Percentiles rank a stretch among this genome's conserved stretches.
Evolutionary conservation across 2,113 vertebrate species (phyloP).

Genomic region (Entelurus aequoreus): DNA sequence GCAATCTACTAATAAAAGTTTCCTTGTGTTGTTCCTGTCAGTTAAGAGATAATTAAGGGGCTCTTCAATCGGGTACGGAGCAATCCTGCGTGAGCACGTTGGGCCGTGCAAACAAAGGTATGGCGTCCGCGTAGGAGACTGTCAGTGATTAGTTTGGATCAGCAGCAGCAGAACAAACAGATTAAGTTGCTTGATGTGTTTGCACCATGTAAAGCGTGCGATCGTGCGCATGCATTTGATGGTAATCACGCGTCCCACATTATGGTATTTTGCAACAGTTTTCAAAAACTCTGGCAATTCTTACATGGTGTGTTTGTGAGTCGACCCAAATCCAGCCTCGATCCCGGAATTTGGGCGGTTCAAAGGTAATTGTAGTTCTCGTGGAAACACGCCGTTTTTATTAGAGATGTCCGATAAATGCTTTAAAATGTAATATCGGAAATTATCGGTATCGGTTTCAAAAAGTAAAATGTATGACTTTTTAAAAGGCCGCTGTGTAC

Average conservation of each 20-base stretch:
- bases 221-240: slow-evolving; percentile 35
- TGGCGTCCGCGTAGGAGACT: slow-evolving; percentile 16
- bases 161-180: slow-evolving; percentile 25
- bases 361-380: too few species aligned
- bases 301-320: not conserved
- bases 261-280: too few species aligned
- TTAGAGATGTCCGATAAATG: too few species aligned
- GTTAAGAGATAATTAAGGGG: slow-evolving; percentile 32
- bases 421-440: too few species aligned
- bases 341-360: too few species aligned
- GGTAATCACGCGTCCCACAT: slow-evolving; percentile 8
- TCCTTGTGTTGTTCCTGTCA: slow-evolving; percentile 3
- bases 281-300: too few species aligned
- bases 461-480: too few species aligned
- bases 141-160: slow-evolving; percentile 41
- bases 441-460: too few species aligned
- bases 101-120: slow-evolving; percentile 20
- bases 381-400: too few species aligned
- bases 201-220: slow-evolving; percentile 29
- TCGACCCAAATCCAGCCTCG: too few species aligned
- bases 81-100: slow-evolving; percentile 19
- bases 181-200: slow-evolving; percentile 39
- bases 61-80: slow-evolving; percentile 25
- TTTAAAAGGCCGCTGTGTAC: too few species aligned
- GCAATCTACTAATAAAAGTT: too few species aligned